A percentile compares a stretch with the other conserved stretches of the same genome.
Conservation (phyloP, 1,140 invertebrate species). For the Hycleus cichorii region DNA sequence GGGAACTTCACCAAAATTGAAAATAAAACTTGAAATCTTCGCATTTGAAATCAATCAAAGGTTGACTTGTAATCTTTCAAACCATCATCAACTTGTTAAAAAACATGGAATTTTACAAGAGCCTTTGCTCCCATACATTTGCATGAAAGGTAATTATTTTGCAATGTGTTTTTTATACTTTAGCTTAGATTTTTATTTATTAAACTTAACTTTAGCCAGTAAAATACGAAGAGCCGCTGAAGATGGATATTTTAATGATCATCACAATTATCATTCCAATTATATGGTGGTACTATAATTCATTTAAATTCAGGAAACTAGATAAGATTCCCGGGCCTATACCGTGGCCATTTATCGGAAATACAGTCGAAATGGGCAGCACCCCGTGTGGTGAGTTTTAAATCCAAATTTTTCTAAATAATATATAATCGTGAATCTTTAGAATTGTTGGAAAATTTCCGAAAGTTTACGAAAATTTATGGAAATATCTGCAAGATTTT, state of each 20-base stretch:
- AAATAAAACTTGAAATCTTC: too few species aligned
- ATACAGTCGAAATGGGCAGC: conserved; percentile 14
- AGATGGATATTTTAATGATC: not conserved
- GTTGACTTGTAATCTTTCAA: too few species aligned
- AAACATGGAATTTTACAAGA: too few species aligned
- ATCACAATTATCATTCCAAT: conserved; percentile 2
- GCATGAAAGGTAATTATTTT: too few species aligned
- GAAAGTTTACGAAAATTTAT: not conserved
- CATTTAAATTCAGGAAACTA: conserved; percentile 15
- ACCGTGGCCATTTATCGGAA: conserved; percentile 19
- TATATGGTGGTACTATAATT: conserved; percentile 16
- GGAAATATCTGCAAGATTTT: conserved; percentile 2
- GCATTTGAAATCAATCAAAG: too few species aligned
- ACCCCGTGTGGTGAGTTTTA: conserved; percentile 7
- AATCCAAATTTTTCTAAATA: not conserved
- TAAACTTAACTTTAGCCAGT: not conserved
- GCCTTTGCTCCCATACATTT: too few species aligned
- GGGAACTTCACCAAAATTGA: too few species aligned
- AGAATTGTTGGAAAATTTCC: not conserved
- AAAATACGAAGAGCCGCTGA: not conserved
- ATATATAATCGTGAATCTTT: not conserved
- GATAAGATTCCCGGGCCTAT: conserved; percentile 18
- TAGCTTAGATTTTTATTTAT: not conserved
- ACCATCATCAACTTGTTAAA: too few species aligned
- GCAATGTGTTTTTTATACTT: too few species aligned